Percentiles rank a stretch among this genome's conserved stretches.
Evolutionary conservation across 1,140 invertebrate genomes (phyloP).

Genomic region (Batillaria attramentaria): DNA sequence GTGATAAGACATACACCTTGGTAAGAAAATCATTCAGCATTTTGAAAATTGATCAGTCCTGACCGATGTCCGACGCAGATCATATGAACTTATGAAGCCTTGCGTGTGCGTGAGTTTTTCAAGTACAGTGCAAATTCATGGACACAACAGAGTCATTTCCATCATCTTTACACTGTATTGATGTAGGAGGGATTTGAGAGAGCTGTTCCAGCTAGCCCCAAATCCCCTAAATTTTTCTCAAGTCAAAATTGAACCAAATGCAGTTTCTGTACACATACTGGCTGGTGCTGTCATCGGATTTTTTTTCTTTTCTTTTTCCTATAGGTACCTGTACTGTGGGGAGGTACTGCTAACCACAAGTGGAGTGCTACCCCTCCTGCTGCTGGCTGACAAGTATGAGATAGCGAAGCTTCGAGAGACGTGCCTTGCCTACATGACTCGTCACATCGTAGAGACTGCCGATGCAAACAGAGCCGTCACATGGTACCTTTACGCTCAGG

Average conservation of each 20-base stretch:
- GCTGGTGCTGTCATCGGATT: not conserved
- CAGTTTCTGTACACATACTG: not conserved
- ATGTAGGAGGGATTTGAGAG: no score
- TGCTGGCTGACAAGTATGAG: conserved; percentile 68
- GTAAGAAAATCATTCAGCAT: no score
- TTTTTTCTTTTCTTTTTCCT: not conserved
- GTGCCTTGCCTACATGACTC: conserved; percentile 68
- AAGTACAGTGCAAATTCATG: no score
- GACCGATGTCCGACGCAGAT: no score
- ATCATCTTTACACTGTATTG: no score
- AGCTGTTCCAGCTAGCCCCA: not conserved
- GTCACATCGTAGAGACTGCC: conserved; percentile 63
- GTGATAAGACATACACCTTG: no score
- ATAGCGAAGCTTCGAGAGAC: conserved; percentile 55
- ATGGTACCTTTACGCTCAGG: conserved; percentile 66
- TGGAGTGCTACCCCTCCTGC: conserved; percentile 60
- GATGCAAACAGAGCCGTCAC: conserved; percentile 65
- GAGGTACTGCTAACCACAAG: conserved; percentile 58
- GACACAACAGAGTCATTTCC: no score
- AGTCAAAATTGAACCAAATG: not conserved
- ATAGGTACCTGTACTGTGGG: conserved; percentile 66
- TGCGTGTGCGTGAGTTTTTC: no score
- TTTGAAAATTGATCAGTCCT: no score
- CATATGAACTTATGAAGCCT: no score
- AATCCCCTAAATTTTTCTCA: not conserved